These are phyloP conservation scores for Tenthredo mesomela DNA, from an alignment of 2,888 invertebrate species.

Conservation along the genomic window DNA sequence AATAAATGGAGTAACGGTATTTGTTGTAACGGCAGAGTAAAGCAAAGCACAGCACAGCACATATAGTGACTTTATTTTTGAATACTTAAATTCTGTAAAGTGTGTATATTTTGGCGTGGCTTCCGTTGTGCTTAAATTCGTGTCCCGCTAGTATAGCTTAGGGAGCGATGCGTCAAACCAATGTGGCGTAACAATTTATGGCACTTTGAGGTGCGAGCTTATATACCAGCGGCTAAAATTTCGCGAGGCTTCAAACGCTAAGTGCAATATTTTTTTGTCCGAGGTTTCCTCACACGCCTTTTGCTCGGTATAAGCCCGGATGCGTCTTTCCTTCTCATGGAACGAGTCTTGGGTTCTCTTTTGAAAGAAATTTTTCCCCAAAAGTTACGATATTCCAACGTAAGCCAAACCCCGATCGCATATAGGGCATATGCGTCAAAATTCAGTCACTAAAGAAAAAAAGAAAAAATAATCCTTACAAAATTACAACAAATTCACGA, in stretches of 20 bases:
- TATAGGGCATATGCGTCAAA: no score
- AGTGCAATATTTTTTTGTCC: conserved; percentile 43
- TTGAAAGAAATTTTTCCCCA: not conserved
- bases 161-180: conserved; percentile 71
- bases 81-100: conserved; percentile 41
- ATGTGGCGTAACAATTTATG: conserved; percentile 74
- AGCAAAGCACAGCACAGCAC: not conserved
- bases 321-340: not conserved
- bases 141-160: conserved; percentile 34
- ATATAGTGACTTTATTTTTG: conserved; percentile 26
- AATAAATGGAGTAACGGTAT: conserved; percentile 1
- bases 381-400: not conserved
- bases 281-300: conserved; percentile 12
- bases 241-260: conserved; percentile 50
- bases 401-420: no score
- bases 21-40: not conserved
- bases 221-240: conserved; percentile 31
- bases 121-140: conserved; percentile 49
- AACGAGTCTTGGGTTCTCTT: not conserved
- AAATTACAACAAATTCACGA: no score
- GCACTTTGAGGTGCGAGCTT: conserved; percentile 63
- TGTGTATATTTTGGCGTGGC: conserved; percentile 49
- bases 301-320: not conserved
- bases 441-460: no score
- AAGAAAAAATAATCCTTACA: no score